Evolutionary conservation across 1,140 invertebrate genomes (phyloP), one percentile per base, ranked within the genome.

Genomic region (Penaeus indicus): DNA sequence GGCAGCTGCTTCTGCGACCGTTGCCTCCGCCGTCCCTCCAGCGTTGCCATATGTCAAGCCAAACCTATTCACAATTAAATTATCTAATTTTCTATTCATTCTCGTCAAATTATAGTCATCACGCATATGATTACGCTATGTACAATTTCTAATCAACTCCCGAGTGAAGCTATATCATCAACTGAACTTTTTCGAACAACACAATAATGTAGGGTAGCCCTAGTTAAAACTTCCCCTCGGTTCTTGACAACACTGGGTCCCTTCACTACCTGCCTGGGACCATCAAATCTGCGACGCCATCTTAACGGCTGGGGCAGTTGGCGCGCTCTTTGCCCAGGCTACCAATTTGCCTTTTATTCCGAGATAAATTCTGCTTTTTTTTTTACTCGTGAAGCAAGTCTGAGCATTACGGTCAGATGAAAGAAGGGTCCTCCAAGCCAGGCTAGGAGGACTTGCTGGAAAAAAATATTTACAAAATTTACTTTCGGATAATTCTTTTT

Each of bases 231-330:
- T 62, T 79, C 75, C 84, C 84, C 84, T 86, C 84, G 21, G 60
- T 86, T 77, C 84, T 86, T 86, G 84, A 77, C 84, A 86, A 86
- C 84, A 86, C 84, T 86, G 75, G 72, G 13, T 62, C n/a, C 25
- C 72, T 79, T 42, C n/a, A 78, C 84, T 86, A 79, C 84, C 84
- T 86, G 72, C 72, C 75, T 85, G 67, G 84, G 84, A 85, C 84
- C 84, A 85, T 85, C 84, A 86, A 86, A 86, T 86, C 84, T 86
- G 84, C 84, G 84, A 86, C 84, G 84, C 84, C 84, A 86, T 86
- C 84, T 86, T 86, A 86, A 86, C 84, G 84, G 84, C 84, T 21
- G 27, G 84, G 84, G 75, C 84, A 86, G 84, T 86, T 86, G 84
- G 84, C 84, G 84, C 84, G 60, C 84, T 86, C 84, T 79, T 75